Evolutionary conservation across 2,888 invertebrate species (phyloP).

Genomic region (Trisateles emortualis): DNA sequence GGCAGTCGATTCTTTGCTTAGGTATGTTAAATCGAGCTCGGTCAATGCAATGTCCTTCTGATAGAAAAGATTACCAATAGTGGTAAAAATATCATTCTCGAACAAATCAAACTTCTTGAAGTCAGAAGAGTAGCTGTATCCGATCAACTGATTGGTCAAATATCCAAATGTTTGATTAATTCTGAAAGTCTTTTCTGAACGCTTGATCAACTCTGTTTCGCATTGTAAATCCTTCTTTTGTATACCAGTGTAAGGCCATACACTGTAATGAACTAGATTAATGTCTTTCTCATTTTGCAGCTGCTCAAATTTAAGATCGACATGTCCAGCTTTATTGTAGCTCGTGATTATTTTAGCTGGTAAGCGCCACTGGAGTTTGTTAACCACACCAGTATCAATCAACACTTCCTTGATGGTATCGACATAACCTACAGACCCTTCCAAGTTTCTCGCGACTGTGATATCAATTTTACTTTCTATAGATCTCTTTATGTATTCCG

Average conservation of each 20-base stretch:
- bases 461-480: conserved; percentile 78
- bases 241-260: conserved; percentile 88
- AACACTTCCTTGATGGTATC: conserved; percentile 88
- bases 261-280: conserved; percentile 86
- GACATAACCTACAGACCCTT: conserved; percentile 88
- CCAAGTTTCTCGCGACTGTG: conserved; percentile 83
- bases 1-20: conserved; percentile 74
- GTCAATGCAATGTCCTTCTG: conserved; percentile 79
- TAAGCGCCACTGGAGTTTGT: conserved; percentile 85
- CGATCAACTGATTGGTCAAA: conserved; percentile 80
- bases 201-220: conserved; percentile 65
- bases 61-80: conserved; percentile 54
- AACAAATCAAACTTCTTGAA: conserved; percentile 67
- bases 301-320: conserved; percentile 80
- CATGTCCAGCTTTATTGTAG: conserved; percentile 64
- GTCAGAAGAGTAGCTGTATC: conserved; percentile 81
- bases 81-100: conserved; percentile 49
- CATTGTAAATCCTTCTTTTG: conserved; percentile 79
- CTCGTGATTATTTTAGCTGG: conserved; percentile 84
- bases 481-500: conserved; percentile 48
- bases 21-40: conserved; percentile 79
- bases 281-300: conserved; percentile 78
- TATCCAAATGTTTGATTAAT: conserved; percentile 75
- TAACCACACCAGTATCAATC: conserved; percentile 88
- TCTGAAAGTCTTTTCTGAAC: conserved; percentile 36